phyloP scores from a whole-genome alignment of 2,888 invertebrate species.

The Siphlonurus alternatus region DNA sequence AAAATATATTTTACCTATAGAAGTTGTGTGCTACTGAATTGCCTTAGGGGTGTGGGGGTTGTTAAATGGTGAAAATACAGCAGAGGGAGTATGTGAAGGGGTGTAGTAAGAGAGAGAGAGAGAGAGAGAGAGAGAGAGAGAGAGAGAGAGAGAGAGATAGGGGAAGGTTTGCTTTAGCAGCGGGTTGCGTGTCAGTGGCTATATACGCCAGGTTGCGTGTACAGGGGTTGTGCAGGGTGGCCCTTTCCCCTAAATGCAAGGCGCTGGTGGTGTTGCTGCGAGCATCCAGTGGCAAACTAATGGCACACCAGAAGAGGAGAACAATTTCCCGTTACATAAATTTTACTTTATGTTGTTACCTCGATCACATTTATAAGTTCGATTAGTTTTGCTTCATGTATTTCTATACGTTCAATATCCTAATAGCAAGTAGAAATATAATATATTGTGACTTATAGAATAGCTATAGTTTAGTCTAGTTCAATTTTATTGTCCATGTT shows the following conservation, averaged over 20 bases:
- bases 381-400: too few species aligned
- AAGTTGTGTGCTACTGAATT: not conserved
- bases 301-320: not conserved
- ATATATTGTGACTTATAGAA: too few species aligned
- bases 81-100: not conserved
- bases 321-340: not conserved
- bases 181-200: too few species aligned
- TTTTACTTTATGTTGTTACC: not conserved
- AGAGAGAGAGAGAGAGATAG: not conserved
- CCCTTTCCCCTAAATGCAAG: too few species aligned
- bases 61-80: not conserved
- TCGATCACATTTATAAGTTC: not conserved
- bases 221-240: too few species aligned
- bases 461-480: too few species aligned
- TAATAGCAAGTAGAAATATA: too few species aligned
- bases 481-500: too few species aligned
- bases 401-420: too few species aligned
- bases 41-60: too few species aligned
- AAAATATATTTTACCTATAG: not conserved
- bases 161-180: not conserved
- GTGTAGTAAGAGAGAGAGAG: not conserved
- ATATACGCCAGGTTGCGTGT: too few species aligned
- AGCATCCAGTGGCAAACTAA: not conserved
- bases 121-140: not conserved
- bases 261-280: too few species aligned